Conservation (phyloP, 2,888 invertebrate species). For the Cataglyphis cursor region DNA sequence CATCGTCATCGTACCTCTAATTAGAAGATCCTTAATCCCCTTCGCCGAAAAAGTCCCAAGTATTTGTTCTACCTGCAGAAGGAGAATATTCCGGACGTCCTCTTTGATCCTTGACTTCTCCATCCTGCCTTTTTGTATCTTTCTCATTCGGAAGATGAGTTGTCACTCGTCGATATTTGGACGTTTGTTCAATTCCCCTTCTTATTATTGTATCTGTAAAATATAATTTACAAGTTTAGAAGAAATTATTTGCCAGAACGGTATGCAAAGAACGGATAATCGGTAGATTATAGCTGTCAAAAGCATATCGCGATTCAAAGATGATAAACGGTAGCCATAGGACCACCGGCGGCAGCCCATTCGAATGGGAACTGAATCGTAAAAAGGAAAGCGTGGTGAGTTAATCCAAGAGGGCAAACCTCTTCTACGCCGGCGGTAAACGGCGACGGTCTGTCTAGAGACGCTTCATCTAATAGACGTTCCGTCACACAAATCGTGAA, state of each 20-base stretch:
- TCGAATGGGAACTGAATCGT: constrained; percentile 36
- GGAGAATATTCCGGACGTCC: constrained; percentile 33
- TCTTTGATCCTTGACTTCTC: background rate
- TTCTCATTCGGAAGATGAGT: constrained; percentile 55
- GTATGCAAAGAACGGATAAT: background rate
- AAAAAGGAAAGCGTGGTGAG: constrained; percentile 51
- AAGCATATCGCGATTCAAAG: background rate
- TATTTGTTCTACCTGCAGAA: constrained; percentile 80
- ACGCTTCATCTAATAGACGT: constrained; percentile 49
- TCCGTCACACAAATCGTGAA: constrained; percentile 43
- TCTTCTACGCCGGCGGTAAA: constrained; percentile 56
- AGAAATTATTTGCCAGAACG: background rate
- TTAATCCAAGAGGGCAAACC: constrained; percentile 45
- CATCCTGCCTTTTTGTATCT: constrained; percentile 40
- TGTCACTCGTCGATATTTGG: background rate
- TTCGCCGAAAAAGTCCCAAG: constrained; percentile 76
- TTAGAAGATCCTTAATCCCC: constrained; percentile 77
- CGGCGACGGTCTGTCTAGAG: constrained; percentile 75
- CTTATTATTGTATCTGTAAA: background rate
- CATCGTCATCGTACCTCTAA: constrained; percentile 80
- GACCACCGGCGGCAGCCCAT: background rate
- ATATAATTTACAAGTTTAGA: background rate
- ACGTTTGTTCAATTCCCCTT: background rate
- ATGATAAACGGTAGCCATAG: background rate
- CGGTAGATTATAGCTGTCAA: background rate